Evolutionary conservation across 2,888 invertebrate species (phyloP).

Genomic region (Palloptera scutellata): DNA sequence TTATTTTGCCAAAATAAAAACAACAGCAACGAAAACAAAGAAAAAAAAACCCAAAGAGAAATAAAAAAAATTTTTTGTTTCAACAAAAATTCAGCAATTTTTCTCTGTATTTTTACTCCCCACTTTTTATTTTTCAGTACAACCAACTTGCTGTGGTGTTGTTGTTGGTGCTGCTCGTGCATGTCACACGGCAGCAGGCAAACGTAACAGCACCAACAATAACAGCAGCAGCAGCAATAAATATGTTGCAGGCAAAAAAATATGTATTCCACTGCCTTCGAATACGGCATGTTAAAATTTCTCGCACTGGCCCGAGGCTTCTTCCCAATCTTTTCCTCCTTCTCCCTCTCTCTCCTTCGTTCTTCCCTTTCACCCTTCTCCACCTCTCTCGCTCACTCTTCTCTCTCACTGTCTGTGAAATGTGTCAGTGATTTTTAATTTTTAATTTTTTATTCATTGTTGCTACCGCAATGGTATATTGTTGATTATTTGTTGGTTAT

Average conservation of each 20-base stretch:
- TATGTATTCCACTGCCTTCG: too few species aligned
- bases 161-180: too few species aligned
- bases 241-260: not conserved
- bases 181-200: too few species aligned
- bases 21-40: too few species aligned
- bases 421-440: constrained; percentile 12
- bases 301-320: not conserved
- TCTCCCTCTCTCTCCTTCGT: not conserved
- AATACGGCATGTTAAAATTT: not conserved
- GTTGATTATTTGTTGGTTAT: not conserved
- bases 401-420: not conserved
- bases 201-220: constrained; percentile 6
- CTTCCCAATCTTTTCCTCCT: too few species aligned
- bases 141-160: too few species aligned
- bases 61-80: too few species aligned
- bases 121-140: too few species aligned
- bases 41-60: too few species aligned
- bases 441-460: constrained; percentile 10
- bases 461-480: not conserved
- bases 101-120: too few species aligned
- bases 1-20: too few species aligned
- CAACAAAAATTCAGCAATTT: too few species aligned
- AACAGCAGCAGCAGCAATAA: not conserved
- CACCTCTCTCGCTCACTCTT: constrained; percentile 3
- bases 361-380: not conserved